phyloP scores from a whole-genome alignment of 2,888 invertebrate genomes.

The Myopa tessellatipennis region DNA sequence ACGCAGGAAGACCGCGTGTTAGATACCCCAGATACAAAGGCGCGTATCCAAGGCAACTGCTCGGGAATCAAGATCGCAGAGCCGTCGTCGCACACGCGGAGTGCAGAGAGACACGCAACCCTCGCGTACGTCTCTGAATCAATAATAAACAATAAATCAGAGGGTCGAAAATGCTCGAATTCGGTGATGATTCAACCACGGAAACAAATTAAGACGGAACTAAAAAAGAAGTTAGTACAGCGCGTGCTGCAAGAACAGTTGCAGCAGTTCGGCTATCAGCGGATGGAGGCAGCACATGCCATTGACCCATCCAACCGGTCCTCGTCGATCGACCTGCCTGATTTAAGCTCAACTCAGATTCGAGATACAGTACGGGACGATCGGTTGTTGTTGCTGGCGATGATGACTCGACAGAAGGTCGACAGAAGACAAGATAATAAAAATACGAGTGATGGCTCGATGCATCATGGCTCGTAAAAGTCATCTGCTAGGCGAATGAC shows the following conservation, averaged over 20 bases:
- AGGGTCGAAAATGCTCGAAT: conserved; percentile 40
- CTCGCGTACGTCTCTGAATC: conserved; percentile 46
- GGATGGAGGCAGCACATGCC: conserved; percentile 47
- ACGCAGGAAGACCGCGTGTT: neutral
- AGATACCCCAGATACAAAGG: neutral
- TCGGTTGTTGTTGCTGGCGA: conserved; percentile 10
- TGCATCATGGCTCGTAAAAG: neutral
- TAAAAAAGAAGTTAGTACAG: neutral
- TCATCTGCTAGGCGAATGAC: neutral
- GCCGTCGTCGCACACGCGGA: neutral
- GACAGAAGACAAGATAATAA: neutral
- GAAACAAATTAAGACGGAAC: conserved; percentile 46
- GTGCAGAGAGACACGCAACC: conserved; percentile 44
- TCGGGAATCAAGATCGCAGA: conserved; percentile 22
- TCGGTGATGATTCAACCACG: conserved; percentile 47
- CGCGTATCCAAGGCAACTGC: conserved; percentile 36
- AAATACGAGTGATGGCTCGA: neutral
- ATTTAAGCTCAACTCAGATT: neutral
- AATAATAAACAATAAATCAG: conserved; percentile 56
- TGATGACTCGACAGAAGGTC: neutral
- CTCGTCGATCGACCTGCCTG: neutral
- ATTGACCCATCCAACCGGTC: conserved; percentile 49
- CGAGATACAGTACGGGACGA: neutral
- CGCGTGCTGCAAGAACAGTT: conserved; percentile 46
- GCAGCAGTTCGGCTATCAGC: conserved; percentile 21